These are phyloP conservation scores for Onychomys torridus DNA, from an alignment of 2,797 vertebrate genomes.

Conservation along the genomic window DNA sequence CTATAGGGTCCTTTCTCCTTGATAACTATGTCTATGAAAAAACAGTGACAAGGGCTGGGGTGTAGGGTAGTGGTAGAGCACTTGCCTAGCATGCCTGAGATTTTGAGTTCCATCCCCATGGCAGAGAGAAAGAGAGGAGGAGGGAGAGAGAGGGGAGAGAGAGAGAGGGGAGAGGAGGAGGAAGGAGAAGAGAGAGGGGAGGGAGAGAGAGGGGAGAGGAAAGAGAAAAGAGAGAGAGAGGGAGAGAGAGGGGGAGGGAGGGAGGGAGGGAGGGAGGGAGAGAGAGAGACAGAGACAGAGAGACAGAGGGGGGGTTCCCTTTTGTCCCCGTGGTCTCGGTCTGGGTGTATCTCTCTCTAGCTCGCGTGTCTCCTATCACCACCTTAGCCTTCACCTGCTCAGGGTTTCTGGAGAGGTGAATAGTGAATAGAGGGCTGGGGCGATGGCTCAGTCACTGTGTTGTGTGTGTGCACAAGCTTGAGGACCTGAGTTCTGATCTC, in stretches of 20 bases:
- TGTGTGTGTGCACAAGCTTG: not conserved
- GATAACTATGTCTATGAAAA: constrained; percentile 21
- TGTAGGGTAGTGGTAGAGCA: not conserved
- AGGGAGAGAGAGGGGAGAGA: not conserved
- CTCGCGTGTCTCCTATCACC: not conserved
- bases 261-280: not conserved
- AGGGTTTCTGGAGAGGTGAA: not conserved
- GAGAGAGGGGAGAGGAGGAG: too few relatives aligned
- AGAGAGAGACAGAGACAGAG: not conserved
- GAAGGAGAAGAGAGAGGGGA: not conserved
- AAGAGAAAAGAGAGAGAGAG: too few relatives aligned
- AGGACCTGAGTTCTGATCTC: not conserved
- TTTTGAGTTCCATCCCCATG: not conserved
- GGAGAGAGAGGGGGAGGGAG: not conserved
- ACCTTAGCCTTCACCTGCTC: not conserved
- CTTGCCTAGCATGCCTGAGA: not conserved
- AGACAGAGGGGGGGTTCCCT: not conserved
- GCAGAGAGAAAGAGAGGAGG: not conserved
- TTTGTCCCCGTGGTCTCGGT: not conserved
- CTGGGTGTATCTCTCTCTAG: not conserved
- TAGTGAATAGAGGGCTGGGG: not conserved
- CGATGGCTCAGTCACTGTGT: too few relatives aligned
- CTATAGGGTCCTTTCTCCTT: not conserved
- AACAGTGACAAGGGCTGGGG: not conserved
- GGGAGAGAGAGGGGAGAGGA: not conserved